Conservation (phyloP, 2,888 invertebrate species). For the Cistogaster globosa region DNA sequence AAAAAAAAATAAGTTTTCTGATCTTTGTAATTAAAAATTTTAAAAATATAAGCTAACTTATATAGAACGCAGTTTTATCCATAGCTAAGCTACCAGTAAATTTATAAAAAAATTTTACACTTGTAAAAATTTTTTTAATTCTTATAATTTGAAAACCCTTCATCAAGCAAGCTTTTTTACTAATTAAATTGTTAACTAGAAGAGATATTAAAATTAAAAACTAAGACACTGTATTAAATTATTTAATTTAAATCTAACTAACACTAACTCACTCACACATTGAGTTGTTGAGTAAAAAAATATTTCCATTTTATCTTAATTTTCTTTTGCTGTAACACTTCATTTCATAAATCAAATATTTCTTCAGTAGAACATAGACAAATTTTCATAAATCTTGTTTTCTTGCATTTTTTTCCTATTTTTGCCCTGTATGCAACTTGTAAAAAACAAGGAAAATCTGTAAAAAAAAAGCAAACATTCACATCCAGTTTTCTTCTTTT, state of each 20-base stretch:
- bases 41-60: no score
- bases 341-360: constrained; percentile 44
- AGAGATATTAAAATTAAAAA: no score
- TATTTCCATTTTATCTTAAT: constrained; percentile 16
- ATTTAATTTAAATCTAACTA: background rate
- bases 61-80: no score
- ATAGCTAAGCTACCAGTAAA: no score
- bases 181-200: no score
- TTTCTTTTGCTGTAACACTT: constrained; percentile 6
- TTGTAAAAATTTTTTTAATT: no score
- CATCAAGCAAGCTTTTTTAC: no score
- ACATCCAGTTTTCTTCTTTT: constrained; percentile 5
- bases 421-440: constrained; percentile 71
- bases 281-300: background rate
- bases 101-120: no score
- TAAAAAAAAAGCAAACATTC: constrained; percentile 21
- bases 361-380: constrained; percentile 32
- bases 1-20: no score
- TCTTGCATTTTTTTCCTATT: background rate
- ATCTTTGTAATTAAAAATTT: no score
- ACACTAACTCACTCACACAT: constrained; percentile 20
- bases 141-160: no score
- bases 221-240: background rate
- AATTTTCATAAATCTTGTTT: constrained; percentile 61
- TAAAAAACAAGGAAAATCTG: constrained; percentile 86